Evolutionary conservation across 2,113 vertebrate species (phyloP).

Genomic region (Naja naja): DNA sequence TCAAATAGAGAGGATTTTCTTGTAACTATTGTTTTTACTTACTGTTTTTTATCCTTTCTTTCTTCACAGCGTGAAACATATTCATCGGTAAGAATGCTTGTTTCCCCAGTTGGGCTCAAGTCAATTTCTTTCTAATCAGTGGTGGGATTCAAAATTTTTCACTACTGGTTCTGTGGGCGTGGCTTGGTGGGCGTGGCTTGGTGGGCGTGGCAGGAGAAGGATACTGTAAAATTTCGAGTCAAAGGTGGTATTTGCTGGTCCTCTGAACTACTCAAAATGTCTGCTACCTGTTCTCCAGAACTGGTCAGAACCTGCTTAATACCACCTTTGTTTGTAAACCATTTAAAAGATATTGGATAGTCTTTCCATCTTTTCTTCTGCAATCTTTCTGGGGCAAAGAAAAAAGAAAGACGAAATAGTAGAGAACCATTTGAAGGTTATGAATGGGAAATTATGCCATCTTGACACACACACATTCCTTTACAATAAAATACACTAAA

Average conservation of each 20-base stretch:
- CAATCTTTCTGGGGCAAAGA: background rate
- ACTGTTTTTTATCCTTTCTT: slow-evolving; percentile 8
- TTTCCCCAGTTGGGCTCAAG: accelerated
- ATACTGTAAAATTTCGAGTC: too few relatives aligned
- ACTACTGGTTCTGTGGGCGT: too few relatives aligned
- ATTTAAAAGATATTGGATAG: background rate
- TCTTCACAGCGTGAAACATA: slow-evolving; percentile 56
- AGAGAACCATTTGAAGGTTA: background rate
- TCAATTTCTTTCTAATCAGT: too few relatives aligned
- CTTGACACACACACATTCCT: background rate
- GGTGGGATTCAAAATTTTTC: too few relatives aligned
- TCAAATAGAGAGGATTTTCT: background rate
- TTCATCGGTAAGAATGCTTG: slow-evolving; percentile 46
- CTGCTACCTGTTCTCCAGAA: too few relatives aligned
- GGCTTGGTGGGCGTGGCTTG: too few relatives aligned
- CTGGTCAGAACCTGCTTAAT: too few relatives aligned
- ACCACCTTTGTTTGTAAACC: background rate
- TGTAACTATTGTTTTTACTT: background rate
- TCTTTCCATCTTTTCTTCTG: background rate
- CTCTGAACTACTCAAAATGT: too few relatives aligned
- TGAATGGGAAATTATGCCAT: background rate
- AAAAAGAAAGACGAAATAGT: background rate
- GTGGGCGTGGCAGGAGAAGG: too few relatives aligned
- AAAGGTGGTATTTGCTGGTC: too few relatives aligned
- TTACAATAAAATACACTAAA: background rate